Evolutionary conservation across 1,140 invertebrate genomes (phyloP), one percentile per base, ranked within the genome.

Genomic region (Drosophila melanica): DNA sequence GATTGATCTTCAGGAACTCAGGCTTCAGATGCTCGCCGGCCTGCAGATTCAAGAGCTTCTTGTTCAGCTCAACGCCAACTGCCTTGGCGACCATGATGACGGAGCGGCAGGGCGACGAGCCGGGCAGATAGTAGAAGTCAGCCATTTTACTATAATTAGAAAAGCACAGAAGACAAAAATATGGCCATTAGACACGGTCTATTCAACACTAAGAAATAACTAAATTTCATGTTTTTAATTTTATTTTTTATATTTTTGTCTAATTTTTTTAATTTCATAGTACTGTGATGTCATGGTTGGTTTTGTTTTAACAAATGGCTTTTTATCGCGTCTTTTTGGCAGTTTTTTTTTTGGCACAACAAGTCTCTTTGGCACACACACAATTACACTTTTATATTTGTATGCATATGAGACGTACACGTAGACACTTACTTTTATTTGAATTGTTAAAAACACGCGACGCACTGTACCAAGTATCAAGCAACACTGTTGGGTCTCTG

Each of bases 61-160:
- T 90, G 86, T 97, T 96, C 11, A 97, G 84, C 57, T 96, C 94
- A 10, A 97, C 84, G 39, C 95, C 96, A 7, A 97, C 86, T 33
- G 94, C 94, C 72, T 95, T 94, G 33, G 95, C 95, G 4, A 94
- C 92, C 85, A 97, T 93, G 65, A 95, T 91, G 39, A 96, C 94
- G 3, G 94, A 92, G 35, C 96, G 93, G 93, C 95, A 96, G 4
- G 96, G 96, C 14, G 95, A 91, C 69, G 95, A 96, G 73, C 93
- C 93, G 30, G 94, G 93, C 65, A 95, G 84, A 92, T 95, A 95
- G 92, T 96, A 96, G 58, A 96, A 92, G 77, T 92, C 92, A 73
- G 20, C 84, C 82, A 87, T 86, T 64, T 73, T 80, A 30, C 80
- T 79, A 57, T 3, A 76, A 73, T 37, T 20, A 65, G 7, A 71